phyloP scores from a whole-genome alignment of 2,797 vertebrate species.

The Anguilla obscura region DNA sequence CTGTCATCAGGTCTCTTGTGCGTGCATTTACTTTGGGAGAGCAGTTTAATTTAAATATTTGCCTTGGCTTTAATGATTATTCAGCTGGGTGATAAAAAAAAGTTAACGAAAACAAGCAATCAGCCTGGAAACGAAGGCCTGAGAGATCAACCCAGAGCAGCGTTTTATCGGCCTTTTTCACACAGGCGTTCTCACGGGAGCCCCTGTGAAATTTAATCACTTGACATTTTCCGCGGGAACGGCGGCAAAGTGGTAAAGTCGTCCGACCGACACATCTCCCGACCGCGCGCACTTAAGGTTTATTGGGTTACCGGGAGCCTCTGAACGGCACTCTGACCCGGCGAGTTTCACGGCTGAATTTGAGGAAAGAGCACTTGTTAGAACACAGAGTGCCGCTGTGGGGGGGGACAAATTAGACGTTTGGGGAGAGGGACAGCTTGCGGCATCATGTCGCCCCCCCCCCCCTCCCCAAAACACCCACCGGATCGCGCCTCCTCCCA shows the following conservation, averaged over 20 bases:
- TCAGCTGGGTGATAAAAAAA: neutral
- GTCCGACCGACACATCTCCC: slow-evolving; percentile 67
- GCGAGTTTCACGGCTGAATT: slow-evolving; percentile 8
- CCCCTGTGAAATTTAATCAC: slow-evolving; percentile 57
- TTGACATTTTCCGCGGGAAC: slow-evolving; percentile 65
- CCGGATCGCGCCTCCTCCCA: neutral
- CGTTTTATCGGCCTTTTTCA: slow-evolving; percentile 70
- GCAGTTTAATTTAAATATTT: neutral
- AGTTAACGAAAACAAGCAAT: slow-evolving; percentile 47
- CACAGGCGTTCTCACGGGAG: slow-evolving; percentile 54
- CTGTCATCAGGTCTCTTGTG: neutral
- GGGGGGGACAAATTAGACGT: slow-evolving; percentile 56
- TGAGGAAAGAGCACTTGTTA: slow-evolving; percentile 59
- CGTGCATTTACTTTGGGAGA: neutral
- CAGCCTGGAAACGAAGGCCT: slow-evolving; percentile 48
- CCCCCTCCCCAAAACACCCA: neutral
- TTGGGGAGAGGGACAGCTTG: slow-evolving; percentile 40
- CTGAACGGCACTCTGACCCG: slow-evolving; percentile 34
- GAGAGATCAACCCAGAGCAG: slow-evolving; percentile 67
- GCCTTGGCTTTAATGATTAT: neutral
- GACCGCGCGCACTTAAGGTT: slow-evolving; percentile 72
- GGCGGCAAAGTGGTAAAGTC: slow-evolving; percentile 62
- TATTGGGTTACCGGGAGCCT: slow-evolving; percentile 64
- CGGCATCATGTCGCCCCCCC: neutral
- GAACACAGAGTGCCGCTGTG: slow-evolving; percentile 56